These are phyloP conservation scores for Hiodon alosoides DNA, from an alignment of 2,113 vertebrate species.

Conservation along the genomic window DNA sequence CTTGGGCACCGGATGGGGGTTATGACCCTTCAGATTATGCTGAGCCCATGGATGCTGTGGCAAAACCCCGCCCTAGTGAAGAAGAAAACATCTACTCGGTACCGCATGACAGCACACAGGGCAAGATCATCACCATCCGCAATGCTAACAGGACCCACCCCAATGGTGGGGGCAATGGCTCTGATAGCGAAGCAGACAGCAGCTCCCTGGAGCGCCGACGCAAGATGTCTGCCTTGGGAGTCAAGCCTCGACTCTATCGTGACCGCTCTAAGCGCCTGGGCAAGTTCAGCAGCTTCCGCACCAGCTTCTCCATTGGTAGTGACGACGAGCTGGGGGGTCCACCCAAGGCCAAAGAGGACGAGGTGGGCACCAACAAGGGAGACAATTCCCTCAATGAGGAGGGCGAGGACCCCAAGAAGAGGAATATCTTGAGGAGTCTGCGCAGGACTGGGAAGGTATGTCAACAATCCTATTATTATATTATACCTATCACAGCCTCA, in stretches of 20 bases:
- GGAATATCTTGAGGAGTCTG: constrained; percentile 84
- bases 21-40: constrained; percentile 96
- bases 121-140: constrained; percentile 93
- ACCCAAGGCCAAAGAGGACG: constrained; percentile 74
- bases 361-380: constrained; percentile 74
- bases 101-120: constrained; percentile 93
- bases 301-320: constrained; percentile 82
- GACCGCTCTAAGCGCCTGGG: constrained; percentile 80
- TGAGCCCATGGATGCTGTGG: constrained; percentile 88
- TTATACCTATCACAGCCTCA: not conserved
- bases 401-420: constrained; percentile 77
- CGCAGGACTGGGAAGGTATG: constrained; percentile 83
- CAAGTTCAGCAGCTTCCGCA: constrained; percentile 81
- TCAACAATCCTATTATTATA: constrained; percentile 7
- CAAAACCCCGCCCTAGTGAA: constrained; percentile 77
- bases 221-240: constrained; percentile 59
- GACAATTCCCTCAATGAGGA: constrained; percentile 81
- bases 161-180: constrained; percentile 84
- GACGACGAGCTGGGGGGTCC: constrained; percentile 84
- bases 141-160: constrained; percentile 87
- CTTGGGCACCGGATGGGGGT: constrained; percentile 73
- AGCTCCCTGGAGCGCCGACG: constrained; percentile 81
- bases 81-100: constrained; percentile 96
- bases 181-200: constrained; percentile 88
- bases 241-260: constrained; percentile 81